phyloP scores from a whole-genome alignment of 2,113 vertebrate genomes.

The Myxocyprinus asiaticus region DNA sequence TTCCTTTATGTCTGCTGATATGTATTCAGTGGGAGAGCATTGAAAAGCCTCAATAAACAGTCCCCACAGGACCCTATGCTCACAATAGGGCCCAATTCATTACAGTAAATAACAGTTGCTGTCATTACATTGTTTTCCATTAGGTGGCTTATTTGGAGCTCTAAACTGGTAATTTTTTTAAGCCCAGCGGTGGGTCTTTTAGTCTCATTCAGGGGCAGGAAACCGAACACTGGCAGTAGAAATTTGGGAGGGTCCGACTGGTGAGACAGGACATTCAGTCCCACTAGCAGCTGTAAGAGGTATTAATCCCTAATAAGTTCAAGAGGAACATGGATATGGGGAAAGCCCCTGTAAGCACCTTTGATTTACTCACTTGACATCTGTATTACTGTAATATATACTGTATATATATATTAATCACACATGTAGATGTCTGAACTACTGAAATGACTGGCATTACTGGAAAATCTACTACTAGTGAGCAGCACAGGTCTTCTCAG shows the following conservation, averaged over 20 bases:
- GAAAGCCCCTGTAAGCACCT: conserved; percentile 11
- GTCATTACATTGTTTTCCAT: conserved; percentile 64
- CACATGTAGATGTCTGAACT: background rate
- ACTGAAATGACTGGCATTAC: too few relatives aligned
- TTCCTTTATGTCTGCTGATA: conserved; percentile 70
- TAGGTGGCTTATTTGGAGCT: conserved; percentile 60
- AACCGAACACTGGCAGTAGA: conserved; percentile 46
- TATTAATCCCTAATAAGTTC: conserved; percentile 31
- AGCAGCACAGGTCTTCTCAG: background rate
- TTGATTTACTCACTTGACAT: conserved; percentile 2
- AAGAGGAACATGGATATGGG: conserved; percentile 32
- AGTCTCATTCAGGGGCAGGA: conserved; percentile 42
- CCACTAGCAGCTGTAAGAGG: conserved; percentile 16
- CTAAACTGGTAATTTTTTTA: conserved; percentile 66
- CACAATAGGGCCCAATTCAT: conserved; percentile 68
- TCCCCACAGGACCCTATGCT: conserved; percentile 61
- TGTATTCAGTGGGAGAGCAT: conserved; percentile 66
- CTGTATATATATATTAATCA: background rate
- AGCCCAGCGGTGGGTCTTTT: conserved; percentile 59
- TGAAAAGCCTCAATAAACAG: conserved; percentile 64
- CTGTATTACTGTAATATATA: background rate
- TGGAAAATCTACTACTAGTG: too few relatives aligned
- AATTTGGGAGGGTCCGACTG: conserved; percentile 17
- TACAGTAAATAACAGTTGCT: conserved; percentile 71
- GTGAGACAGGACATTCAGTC: conserved; percentile 19